These are phyloP conservation scores for Heliconius hewitsoni DNA, from an alignment of 1,140 invertebrate species.

Conservation along the genomic window DNA sequence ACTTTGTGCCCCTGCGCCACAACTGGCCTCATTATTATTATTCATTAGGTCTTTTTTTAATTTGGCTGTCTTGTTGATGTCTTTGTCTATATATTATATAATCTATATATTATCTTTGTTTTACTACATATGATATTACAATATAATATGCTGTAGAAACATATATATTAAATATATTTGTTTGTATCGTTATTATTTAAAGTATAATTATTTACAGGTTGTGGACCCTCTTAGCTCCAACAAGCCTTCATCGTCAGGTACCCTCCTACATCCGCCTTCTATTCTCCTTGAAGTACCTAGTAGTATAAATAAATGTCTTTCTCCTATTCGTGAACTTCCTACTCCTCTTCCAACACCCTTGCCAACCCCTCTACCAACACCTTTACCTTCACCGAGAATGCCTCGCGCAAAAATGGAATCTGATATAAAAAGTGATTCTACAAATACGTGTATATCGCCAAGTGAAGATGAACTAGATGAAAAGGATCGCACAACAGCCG, in stretches of 20 bases:
- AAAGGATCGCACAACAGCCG: conserved; percentile 58
- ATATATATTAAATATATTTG: not conserved
- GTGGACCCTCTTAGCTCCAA: conserved; percentile 85
- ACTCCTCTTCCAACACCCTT: conserved; percentile 86
- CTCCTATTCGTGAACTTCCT: conserved; percentile 87
- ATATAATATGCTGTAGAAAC: no score
- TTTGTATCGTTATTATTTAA: not conserved
- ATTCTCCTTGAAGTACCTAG: conserved; percentile 88
- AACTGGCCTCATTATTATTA: no score
- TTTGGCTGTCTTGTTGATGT: no score
- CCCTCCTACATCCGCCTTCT: conserved; percentile 84
- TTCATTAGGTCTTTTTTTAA: no score
- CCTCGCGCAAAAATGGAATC: conserved; percentile 69
- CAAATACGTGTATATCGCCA: conserved; percentile 59
- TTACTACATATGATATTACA: no score
- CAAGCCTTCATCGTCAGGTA: conserved; percentile 80
- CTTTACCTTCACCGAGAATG: conserved; percentile 78
- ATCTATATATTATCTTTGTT: no score
- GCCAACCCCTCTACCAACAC: conserved; percentile 86
- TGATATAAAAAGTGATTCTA: conserved; percentile 62
- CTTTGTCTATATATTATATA: no score
- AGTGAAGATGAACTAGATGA: conserved; percentile 76
- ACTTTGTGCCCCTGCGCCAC: no score
- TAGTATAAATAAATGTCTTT: conserved; percentile 86
- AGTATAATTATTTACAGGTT: conserved; percentile 66